phyloP scores from a whole-genome alignment of 2,113 vertebrate genomes.

The Otocyon megalotis region DNA sequence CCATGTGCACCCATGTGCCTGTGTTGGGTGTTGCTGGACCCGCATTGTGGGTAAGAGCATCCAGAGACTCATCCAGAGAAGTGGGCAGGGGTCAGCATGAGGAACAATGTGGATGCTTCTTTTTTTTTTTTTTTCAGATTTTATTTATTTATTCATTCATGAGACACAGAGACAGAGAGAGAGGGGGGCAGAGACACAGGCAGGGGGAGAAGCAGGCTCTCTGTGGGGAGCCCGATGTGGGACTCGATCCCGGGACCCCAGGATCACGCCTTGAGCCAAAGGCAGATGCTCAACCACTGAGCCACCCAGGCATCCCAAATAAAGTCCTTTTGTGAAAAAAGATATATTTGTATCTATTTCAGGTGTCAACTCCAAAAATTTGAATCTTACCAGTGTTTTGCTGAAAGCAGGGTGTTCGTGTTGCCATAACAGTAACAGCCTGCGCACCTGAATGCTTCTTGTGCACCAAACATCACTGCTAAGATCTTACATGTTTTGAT shows the following conservation, averaged over 20 bases:
- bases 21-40: not conserved
- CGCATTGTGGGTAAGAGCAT: accelerated
- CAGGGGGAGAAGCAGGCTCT: no score
- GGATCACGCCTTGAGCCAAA: no score
- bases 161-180: no score
- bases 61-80: accelerated
- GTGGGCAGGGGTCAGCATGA: not conserved
- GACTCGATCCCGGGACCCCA: no score
- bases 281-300: no score
- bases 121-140: no score
- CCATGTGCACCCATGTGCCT: accelerated
- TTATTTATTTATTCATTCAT: no score
- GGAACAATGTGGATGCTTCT: accelerated
- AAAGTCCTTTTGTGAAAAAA: no score
- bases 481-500: not conserved
- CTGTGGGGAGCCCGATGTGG: no score
- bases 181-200: no score
- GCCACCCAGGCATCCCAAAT: no score
- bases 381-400: not conserved
- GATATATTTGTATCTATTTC: not conserved
- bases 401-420: not conserved
- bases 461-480: not conserved
- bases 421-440: not conserved
- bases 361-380: not conserved
- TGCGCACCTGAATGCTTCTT: not conserved